A percentile compares a stretch with the other conserved stretches of the same genome.
phyloP scores from a whole-genome alignment of 1,140 invertebrate genomes.

The Drosophila kepulauana region DNA sequence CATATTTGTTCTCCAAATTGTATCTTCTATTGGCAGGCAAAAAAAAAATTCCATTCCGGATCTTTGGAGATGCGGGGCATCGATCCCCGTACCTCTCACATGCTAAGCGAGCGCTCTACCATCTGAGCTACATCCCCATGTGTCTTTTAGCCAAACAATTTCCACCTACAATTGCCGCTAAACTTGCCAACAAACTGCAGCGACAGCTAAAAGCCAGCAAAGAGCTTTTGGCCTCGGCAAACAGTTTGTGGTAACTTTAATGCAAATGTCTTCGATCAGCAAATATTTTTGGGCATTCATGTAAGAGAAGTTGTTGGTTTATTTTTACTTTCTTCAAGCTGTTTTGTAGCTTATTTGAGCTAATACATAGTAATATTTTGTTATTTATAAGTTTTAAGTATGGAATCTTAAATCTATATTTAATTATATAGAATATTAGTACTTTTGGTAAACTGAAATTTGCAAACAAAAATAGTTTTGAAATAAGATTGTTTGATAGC shows the following conservation, averaged over 20 bases:
- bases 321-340: not conserved
- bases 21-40: slow-evolving; percentile 14
- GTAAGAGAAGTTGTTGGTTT: not conserved
- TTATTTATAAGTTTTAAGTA: no score
- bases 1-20: slow-evolving; percentile 47
- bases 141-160: slow-evolving; percentile 15
- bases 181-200: slow-evolving; percentile 65
- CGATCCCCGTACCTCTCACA: slow-evolving; percentile 93
- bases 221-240: slow-evolving; percentile 31
- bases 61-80: slow-evolving; percentile 88
- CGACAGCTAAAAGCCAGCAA: slow-evolving; percentile 45
- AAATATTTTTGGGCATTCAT: not conserved
- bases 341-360: not conserved
- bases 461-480: not conserved
- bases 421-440: not conserved
- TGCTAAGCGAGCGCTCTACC: slow-evolving; percentile 94
- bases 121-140: slow-evolving; percentile 90
- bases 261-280: not conserved
- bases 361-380: no score
- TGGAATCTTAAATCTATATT: no score
- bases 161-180: slow-evolving; percentile 26
- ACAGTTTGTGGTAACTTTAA: not conserved
- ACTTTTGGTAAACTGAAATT: not conserved
- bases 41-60: slow-evolving; percentile 42
- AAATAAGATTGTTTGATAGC: no score